These are phyloP conservation scores for Cepphus grylle DNA, from an alignment of 2,113 vertebrate genomes.

Conservation along the genomic window DNA sequence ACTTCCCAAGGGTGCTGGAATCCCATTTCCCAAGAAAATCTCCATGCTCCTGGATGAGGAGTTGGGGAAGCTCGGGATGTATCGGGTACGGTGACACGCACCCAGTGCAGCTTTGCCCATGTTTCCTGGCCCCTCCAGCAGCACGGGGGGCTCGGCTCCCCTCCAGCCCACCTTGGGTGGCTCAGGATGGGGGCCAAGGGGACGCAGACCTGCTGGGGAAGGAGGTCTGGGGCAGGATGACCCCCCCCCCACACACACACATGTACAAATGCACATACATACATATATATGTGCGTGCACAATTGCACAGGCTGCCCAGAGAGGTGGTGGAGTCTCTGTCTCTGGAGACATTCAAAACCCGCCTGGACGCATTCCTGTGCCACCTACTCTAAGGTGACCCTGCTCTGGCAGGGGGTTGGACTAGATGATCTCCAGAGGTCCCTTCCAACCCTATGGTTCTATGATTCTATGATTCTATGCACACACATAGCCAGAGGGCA, in stretches of 20 bases:
- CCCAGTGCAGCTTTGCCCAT: fast-evolving
- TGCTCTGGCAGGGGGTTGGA: too few species aligned
- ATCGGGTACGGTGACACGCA: fast-evolving
- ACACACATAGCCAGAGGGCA: too few species aligned
- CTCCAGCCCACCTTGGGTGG: neutral
- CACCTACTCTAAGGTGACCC: too few species aligned
- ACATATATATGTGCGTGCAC: neutral
- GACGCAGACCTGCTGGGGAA: fast-evolving
- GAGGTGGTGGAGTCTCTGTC: too few species aligned
- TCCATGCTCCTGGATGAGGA: neutral
- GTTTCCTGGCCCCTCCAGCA: fast-evolving
- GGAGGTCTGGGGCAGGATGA: fast-evolving
- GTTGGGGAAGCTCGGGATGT: fast-evolving
- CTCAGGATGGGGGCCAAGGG: neutral
- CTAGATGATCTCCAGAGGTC: too few species aligned
- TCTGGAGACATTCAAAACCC: too few species aligned
- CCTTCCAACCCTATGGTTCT: too few species aligned
- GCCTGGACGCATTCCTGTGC: too few species aligned
- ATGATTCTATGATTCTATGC: neutral
- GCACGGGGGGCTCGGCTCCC: neutral
- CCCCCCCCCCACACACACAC: too few species aligned
- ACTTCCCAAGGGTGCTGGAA: neutral
- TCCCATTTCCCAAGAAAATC: neutral
- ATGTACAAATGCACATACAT: too few species aligned
- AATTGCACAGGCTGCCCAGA: too few species aligned